Percentiles rank a stretch among this genome's conserved stretches.
phyloP scores from a whole-genome alignment of 2,888 invertebrate genomes.

The Mimas tiliae region DNA sequence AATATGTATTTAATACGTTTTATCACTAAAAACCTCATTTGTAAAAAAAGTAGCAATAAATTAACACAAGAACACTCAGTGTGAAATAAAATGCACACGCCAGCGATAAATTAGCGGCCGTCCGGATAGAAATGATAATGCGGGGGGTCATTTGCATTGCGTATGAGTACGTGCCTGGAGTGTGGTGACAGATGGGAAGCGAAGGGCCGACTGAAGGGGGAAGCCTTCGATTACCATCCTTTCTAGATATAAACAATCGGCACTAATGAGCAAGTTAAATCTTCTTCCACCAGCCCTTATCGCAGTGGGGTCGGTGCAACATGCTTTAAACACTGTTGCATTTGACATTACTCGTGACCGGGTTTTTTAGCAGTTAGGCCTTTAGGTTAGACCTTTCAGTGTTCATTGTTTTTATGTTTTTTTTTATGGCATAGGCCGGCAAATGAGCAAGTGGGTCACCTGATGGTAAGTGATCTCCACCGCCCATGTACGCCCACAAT shows the following conservation, averaged over 20 bases:
- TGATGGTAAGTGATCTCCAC: too few species aligned
- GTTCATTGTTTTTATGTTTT: too few species aligned
- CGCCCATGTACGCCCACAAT: too few species aligned
- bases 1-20: not conserved
- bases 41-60: slow-evolving; percentile 1
- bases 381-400: too few species aligned
- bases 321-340: too few species aligned
- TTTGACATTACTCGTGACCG: too few species aligned
- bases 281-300: too few species aligned
- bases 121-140: slow-evolving; percentile 33
- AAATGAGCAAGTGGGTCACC: too few species aligned
- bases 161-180: slow-evolving; percentile 19
- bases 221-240: slow-evolving; percentile 4
- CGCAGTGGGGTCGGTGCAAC: too few species aligned
- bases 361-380: too few species aligned
- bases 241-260: not conserved
- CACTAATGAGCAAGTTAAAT: not conserved
- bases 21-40: too few species aligned
- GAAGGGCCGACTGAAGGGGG: slow-evolving; percentile 34
- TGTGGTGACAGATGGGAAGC: slow-evolving; percentile 39
- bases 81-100: slow-evolving; percentile 31
- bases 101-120: slow-evolving; percentile 33
- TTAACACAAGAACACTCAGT: not conserved
- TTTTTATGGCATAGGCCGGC: too few species aligned
- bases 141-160: slow-evolving; percentile 38